Percentiles rank a stretch among this genome's conserved stretches.
phyloP scores from a whole-genome alignment of 1,140 invertebrate species.

The Dryas iulia region DNA sequence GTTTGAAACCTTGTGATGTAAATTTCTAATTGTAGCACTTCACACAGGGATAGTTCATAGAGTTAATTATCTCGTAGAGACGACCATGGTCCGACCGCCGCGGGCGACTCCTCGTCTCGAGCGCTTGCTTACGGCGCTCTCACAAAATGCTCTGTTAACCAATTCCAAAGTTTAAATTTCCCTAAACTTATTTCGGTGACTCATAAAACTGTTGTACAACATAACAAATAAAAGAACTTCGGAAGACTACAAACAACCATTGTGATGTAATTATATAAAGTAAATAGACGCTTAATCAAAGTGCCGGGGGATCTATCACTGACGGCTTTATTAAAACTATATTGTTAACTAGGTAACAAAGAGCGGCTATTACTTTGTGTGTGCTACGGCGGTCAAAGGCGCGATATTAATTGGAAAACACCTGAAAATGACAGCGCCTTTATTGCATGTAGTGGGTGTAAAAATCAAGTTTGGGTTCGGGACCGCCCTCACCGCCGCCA shows the following conservation, averaged over 20 bases:
- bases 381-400: slow-evolving; percentile 63
- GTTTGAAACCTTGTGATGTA: slow-evolving; percentile 65
- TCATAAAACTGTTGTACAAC: slow-evolving; percentile 71
- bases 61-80: slow-evolving; percentile 73
- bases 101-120: slow-evolving; percentile 43
- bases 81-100: slow-evolving; percentile 54
- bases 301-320: slow-evolving; percentile 48
- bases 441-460: slow-evolving; percentile 64
- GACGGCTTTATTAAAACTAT: slow-evolving; percentile 56
- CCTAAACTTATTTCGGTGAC: slow-evolving; percentile 71
- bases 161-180: slow-evolving; percentile 71
- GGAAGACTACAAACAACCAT: slow-evolving; percentile 24
- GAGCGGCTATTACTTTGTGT: slow-evolving; percentile 55
- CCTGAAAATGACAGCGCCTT: slow-evolving; percentile 75
- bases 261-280: slow-evolving; percentile 16
- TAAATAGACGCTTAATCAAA: slow-evolving; percentile 20
- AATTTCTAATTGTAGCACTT: slow-evolving; percentile 65
- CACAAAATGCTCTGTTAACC: slow-evolving; percentile 69
- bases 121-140: slow-evolving; percentile 53
- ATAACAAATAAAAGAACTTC: slow-evolving; percentile 27
- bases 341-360: slow-evolving; percentile 60
- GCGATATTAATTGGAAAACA: slow-evolving; percentile 76
- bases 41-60: slow-evolving; percentile 64
- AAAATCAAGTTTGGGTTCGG: slow-evolving; percentile 65
- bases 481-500: slow-evolving; percentile 36